phyloP scores from a whole-genome alignment of 2,113 vertebrate species.

The Platichthys flesus region DNA sequence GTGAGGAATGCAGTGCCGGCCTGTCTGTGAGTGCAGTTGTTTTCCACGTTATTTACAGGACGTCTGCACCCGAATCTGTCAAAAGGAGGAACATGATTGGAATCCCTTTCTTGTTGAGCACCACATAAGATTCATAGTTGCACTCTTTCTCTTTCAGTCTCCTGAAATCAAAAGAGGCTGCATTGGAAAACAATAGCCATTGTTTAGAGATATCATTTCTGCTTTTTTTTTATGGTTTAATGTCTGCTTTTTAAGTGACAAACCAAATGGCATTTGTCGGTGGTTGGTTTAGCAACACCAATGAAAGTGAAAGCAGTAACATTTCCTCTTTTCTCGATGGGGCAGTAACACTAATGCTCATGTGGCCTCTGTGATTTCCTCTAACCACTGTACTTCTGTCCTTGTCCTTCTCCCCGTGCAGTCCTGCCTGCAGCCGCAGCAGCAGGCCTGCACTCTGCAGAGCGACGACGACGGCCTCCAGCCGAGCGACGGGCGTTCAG shows the following conservation, averaged over 20 bases:
- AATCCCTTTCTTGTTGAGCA: no score
- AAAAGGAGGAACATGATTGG: not conserved
- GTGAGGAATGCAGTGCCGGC: not conserved
- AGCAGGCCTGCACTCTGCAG: constrained; percentile 46
- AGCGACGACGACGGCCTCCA: constrained; percentile 38
- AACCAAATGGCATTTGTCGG: not conserved
- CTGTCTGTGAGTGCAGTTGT: constrained; percentile 6
- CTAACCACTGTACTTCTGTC: constrained; percentile 12
- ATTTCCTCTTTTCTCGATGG: not conserved
- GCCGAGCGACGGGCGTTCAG: constrained; percentile 67
- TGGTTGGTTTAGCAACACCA: constrained; percentile 1
- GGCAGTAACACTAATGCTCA: not conserved
- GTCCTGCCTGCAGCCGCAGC: constrained; percentile 54
- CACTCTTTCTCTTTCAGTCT: not conserved
- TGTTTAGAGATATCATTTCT: not conserved
- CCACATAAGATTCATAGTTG: not conserved
- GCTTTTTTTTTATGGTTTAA: not conserved
- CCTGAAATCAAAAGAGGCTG: not conserved
- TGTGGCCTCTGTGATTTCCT: not conserved
- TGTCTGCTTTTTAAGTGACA: not conserved
- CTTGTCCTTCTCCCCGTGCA: constrained; percentile 1
- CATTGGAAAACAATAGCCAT: not conserved
- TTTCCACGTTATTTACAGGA: constrained; percentile 47
- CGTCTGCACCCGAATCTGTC: constrained; percentile 19
- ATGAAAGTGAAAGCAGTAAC: constrained; percentile 48